These are phyloP conservation scores for Grammomys surdaster DNA, from an alignment of 2,113 vertebrate species.

Conservation along the genomic window DNA sequence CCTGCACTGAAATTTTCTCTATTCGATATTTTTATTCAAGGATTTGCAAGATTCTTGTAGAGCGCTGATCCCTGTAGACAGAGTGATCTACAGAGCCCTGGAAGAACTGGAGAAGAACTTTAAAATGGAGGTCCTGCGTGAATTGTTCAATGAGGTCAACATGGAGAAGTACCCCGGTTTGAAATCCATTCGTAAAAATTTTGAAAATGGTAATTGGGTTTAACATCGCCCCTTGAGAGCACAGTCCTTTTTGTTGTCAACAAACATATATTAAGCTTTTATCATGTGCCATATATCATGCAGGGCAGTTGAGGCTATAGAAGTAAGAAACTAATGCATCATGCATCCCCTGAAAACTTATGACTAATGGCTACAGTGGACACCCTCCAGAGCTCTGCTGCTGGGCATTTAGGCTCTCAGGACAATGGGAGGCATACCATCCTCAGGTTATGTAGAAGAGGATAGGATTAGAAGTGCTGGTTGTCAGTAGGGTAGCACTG, in stretches of 20 bases:
- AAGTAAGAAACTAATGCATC: background rate
- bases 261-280: background rate
- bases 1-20: slow-evolving; percentile 41
- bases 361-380: background rate
- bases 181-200: background rate
- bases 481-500: background rate
- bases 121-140: accelerated
- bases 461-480: background rate
- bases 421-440: background rate
- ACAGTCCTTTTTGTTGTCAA: background rate
- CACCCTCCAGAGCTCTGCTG: background rate
- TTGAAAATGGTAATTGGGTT: slow-evolving; percentile 53
- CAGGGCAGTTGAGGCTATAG: background rate
- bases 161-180: slow-evolving; percentile 64
- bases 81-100: slow-evolving; percentile 55
- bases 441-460: background rate
- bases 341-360: background rate
- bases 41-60: slow-evolving; percentile 35
- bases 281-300: too few species aligned
- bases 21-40: slow-evolving; percentile 60
- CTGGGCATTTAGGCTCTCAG: background rate
- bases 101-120: slow-evolving; percentile 22
- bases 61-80: slow-evolving; percentile 46
- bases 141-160: slow-evolving; percentile 23
- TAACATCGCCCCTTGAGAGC: background rate